Evolutionary conservation across 2,888 invertebrate species (phyloP).

Genomic region (Lucinisca nassula): DNA sequence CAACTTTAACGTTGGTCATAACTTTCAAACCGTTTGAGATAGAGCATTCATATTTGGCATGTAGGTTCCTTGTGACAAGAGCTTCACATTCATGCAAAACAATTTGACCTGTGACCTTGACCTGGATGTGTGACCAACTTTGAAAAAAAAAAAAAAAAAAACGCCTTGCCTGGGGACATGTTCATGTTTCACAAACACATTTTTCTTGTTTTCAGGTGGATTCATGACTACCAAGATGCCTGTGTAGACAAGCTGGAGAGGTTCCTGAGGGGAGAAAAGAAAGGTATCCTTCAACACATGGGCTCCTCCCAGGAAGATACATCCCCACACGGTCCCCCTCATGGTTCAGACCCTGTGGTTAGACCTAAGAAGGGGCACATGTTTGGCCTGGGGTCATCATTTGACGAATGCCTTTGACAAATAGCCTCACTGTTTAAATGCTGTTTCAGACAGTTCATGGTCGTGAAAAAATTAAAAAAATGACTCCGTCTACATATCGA

Average conservation of each 20-base stretch:
- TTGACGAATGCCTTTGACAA: constrained; percentile 59
- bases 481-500: too few species aligned
- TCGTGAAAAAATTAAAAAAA: neutral
- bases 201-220: constrained; percentile 96
- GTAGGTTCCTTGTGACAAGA: too few species aligned
- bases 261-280: constrained; percentile 91
- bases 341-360: constrained; percentile 44
- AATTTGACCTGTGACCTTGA: too few species aligned
- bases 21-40: too few species aligned
- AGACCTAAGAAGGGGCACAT: constrained; percentile 54
- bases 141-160: too few species aligned
- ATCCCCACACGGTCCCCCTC: constrained; percentile 50
- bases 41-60: too few species aligned
- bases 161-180: too few species aligned
- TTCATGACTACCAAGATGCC: constrained; percentile 99
- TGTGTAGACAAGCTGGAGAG: constrained; percentile 99
- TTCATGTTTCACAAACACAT: too few species aligned
- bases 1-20: too few species aligned
- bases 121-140: too few species aligned
- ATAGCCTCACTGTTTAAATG: neutral
- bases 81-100: too few species aligned
- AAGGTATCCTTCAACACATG: constrained; percentile 47
- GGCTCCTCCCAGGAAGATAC: constrained; percentile 65
- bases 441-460: neutral
- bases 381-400: constrained; percentile 61